Evolutionary conservation across 2,888 invertebrate species (phyloP).

Genomic region (Ormyrus pomaceus): DNA sequence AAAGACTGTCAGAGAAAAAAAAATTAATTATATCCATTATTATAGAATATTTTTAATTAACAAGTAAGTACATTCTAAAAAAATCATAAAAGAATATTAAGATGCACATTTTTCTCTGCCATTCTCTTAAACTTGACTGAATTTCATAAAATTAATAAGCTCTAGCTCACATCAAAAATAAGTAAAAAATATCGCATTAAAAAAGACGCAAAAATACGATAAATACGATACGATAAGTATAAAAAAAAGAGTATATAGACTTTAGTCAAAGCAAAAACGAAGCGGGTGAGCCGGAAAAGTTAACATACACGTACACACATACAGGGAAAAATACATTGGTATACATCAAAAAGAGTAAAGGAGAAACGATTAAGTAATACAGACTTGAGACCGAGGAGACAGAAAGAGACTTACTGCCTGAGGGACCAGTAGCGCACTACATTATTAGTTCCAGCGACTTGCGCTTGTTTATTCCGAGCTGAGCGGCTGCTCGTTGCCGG

Average conservation of each 20-base stretch:
- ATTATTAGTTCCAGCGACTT: conserved; percentile 38
- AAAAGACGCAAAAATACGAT: too few relatives aligned
- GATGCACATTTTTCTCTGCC: too few relatives aligned
- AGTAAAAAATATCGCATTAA: too few relatives aligned
- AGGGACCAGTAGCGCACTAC: conserved; percentile 66
- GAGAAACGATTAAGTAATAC: neutral
- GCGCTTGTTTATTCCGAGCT: conserved; percentile 30
- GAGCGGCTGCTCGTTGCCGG: conserved; percentile 40
- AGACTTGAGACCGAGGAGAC: conserved; percentile 4
- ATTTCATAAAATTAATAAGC: too few relatives aligned
- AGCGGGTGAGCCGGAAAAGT: neutral
- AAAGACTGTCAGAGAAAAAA: too few relatives aligned
- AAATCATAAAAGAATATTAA: too few relatives aligned
- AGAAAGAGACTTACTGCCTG: conserved; percentile 53
- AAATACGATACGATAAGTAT: too few relatives aligned
- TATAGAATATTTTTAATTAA: too few relatives aligned
- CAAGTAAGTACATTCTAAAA: too few relatives aligned
- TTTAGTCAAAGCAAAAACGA: conserved; percentile 7
- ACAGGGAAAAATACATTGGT: neutral
- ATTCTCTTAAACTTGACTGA: too few relatives aligned
- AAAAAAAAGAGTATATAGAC: neutral
- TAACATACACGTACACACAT: neutral
- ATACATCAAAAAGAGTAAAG: neutral
- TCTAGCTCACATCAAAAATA: too few relatives aligned
- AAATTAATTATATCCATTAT: too few relatives aligned